Conservation (phyloP, 2,888 invertebrate species). For the Euzetes globulus region DNA sequence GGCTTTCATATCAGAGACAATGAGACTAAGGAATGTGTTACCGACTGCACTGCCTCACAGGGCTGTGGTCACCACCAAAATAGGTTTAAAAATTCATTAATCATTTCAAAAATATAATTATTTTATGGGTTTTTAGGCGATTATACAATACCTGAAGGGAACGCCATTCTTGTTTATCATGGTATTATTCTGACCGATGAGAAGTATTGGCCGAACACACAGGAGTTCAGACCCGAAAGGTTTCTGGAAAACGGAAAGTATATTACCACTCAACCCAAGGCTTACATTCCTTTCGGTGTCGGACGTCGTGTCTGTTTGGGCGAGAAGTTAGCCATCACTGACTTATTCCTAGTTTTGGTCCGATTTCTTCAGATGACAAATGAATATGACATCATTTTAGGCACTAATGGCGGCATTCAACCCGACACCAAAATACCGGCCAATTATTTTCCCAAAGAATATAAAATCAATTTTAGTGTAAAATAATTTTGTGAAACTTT, state of each 20-base stretch:
- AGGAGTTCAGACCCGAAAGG: slow-evolving; percentile 13
- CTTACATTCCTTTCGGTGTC: slow-evolving; percentile 15
- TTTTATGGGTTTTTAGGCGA: too few relatives aligned
- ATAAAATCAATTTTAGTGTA: neutral
- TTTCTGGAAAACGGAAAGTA: slow-evolving; percentile 2
- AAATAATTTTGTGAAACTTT: too few relatives aligned
- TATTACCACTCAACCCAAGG: neutral
- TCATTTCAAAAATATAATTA: too few relatives aligned
- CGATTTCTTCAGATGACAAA: neutral
- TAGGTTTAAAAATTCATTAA: too few relatives aligned
- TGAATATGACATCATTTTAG: neutral
- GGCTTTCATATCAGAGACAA: slow-evolving; percentile 8
- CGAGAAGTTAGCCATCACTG: slow-evolving; percentile 10
- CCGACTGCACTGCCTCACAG: neutral
- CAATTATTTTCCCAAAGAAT: neutral
- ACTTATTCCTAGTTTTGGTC: slow-evolving; percentile 4
- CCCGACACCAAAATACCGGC: neutral
- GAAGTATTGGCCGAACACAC: neutral
- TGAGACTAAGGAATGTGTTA: neutral
- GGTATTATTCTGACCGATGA: neutral
- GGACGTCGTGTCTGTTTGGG: slow-evolving; percentile 26
- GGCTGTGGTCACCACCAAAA: neutral
- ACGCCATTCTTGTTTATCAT: neutral
- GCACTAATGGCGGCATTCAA: neutral
- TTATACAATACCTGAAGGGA: neutral